Percentiles rank a stretch among this genome's conserved stretches.
Conservation (phyloP, 2,888 invertebrate species). For the Ichneumoninae sp. region DNA sequence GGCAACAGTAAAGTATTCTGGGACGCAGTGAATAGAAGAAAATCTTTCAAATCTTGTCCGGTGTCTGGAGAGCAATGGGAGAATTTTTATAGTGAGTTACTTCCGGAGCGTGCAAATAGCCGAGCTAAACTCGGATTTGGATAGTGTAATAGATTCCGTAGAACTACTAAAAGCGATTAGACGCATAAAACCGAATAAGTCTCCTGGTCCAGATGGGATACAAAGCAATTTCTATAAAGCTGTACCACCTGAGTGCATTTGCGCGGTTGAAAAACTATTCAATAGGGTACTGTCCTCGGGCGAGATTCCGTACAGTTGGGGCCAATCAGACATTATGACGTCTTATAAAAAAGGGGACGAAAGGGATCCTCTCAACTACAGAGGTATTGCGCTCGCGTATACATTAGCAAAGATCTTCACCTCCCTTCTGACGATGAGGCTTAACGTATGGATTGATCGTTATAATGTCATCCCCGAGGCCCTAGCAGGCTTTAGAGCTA, state of each 20-base stretch:
- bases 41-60: not conserved
- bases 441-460: slow-evolving; percentile 54
- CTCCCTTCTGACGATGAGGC: slow-evolving; percentile 59
- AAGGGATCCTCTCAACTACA: slow-evolving; percentile 70
- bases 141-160: not conserved
- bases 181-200: slow-evolving; percentile 57
- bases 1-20: not conserved
- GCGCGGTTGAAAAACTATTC: slow-evolving; percentile 45
- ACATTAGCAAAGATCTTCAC: slow-evolving; percentile 72
- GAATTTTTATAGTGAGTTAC: not conserved
- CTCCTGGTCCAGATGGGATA: slow-evolving; percentile 67
- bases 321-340: slow-evolving; percentile 67
- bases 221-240: slow-evolving; percentile 54
- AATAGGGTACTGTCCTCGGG: slow-evolving; percentile 49
- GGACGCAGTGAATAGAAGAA: not conserved
- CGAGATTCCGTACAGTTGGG: slow-evolving; percentile 59
- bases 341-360: slow-evolving; percentile 73
- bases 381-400: slow-evolving; percentile 73
- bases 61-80: not conserved
- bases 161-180: slow-evolving; percentile 20
- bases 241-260: slow-evolving; percentile 23
- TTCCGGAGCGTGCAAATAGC: not conserved
- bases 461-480: slow-evolving; percentile 68
- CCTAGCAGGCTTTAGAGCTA: slow-evolving; percentile 70
- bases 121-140: not conserved